phyloP scores from a whole-genome alignment of 64 coral and sea anemone genomes.

The Porites lutea region DNA sequence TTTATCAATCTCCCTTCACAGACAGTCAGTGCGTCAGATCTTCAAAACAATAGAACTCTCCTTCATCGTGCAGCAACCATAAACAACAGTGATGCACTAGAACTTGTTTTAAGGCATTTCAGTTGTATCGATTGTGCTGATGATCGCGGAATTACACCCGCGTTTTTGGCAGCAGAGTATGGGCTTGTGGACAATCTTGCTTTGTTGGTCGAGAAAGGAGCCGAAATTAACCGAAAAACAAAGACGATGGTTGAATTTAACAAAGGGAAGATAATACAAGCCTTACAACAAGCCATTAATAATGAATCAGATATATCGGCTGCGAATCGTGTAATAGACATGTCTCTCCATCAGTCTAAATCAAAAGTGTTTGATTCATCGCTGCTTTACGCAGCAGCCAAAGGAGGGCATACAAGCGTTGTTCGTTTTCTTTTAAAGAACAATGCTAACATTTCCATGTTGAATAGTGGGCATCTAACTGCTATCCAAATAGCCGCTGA shows the following conservation, averaged over 20 bases:
- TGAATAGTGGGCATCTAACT: background rate
- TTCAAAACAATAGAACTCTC: background rate
- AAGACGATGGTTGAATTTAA: background rate
- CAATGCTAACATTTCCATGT: no score
- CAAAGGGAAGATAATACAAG: background rate
- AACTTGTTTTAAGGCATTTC: constrained; percentile 17
- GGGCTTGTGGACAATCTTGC: constrained; percentile 38
- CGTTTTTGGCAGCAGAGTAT: constrained; percentile 46
- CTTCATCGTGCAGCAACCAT: constrained; percentile 59
- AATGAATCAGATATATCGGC: no score
- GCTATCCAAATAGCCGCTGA: constrained; percentile 6
- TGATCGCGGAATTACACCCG: constrained; percentile 33
- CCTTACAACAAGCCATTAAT: background rate
- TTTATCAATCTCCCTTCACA: constrained; percentile 52
- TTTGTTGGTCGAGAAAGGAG: constrained; percentile 37
- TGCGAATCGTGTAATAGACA: no score
- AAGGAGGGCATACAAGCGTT: no score
- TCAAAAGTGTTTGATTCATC: no score
- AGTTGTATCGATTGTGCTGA: constrained; percentile 11
- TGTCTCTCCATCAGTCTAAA: no score
- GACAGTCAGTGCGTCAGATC: constrained; percentile 20
- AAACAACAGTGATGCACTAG: constrained; percentile 17
- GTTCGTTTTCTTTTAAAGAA: no score
- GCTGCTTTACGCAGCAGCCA: no score
- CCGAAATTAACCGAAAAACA: constrained; percentile 7